Evolutionary conservation across 2,113 vertebrate genomes (phyloP).

Genomic region (Butastur rufipennis): DNA sequence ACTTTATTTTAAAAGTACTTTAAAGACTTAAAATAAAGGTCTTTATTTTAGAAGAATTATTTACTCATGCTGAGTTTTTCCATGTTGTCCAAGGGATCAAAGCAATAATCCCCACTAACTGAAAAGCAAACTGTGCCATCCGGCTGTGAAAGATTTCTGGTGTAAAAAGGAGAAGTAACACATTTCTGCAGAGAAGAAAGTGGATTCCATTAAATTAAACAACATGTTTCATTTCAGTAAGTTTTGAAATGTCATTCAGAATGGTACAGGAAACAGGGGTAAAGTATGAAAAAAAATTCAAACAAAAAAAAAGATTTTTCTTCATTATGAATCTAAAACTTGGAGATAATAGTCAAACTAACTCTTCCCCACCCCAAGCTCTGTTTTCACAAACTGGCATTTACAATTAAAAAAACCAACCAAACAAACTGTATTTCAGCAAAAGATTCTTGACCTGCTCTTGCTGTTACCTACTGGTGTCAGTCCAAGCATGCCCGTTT

Average conservation of each 20-base stretch:
- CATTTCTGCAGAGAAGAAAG: not conserved
- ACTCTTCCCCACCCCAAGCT: not conserved
- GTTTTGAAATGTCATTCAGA: not conserved
- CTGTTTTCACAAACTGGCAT: not conserved
- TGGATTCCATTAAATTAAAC: not conserved
- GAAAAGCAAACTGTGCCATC: not conserved
- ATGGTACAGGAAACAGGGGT: not conserved
- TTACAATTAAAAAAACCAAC: not conserved
- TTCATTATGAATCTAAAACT: not conserved
- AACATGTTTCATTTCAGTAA: not conserved
- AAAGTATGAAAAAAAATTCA: not conserved
- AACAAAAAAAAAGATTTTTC: not conserved
- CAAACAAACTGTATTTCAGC: not conserved
- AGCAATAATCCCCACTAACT: not conserved
- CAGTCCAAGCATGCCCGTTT: not conserved
- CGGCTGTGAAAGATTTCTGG: not conserved
- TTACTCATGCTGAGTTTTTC: not conserved
- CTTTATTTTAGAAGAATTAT: not conserved
- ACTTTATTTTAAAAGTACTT: not conserved
- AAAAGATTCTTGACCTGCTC: not conserved
- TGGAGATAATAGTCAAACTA: not conserved
- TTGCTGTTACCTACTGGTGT: not conserved
- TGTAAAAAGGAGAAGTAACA: not conserved
- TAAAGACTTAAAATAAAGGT: not conserved
- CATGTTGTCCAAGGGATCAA: not conserved